Base-by-base conservation (phyloP, 2,888 invertebrate species). In the Caenorhabditis sp. region DNA sequence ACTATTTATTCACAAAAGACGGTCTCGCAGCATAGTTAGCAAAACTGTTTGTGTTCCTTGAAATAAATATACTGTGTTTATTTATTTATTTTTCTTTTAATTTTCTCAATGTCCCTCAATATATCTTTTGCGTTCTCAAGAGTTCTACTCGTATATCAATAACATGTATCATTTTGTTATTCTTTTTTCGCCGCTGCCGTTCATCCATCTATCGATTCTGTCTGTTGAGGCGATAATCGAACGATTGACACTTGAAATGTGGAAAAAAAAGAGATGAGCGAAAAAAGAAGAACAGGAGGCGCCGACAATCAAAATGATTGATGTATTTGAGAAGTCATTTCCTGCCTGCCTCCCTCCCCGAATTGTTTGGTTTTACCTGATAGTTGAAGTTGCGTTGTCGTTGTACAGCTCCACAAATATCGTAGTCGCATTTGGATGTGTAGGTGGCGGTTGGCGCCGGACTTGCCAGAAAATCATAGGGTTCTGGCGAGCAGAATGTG, bases 361-460 rank as follows among this genome's bases (percentile, higher is more conserved):
- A 17, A n/a, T 50, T 8, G n/a, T n/a, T n/a, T n/a, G n/a, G n/a
- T n/a, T 14, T 10, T 36, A 76, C 89, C 84, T 90, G 90, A 83
- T 90, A 90, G 76, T 88, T 89, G 83, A 90, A 90, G 53, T 88
- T 88, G 62, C 88, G 81, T 80, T 90, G 90, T 55, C 90, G 80
- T 53, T 84, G 81, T 3, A 88, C 88, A 19, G 90, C 89, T 23
- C 79, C 84, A 31, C 84, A 84, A 23, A 90, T 83, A 75, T 90
- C 87, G 74, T 90, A 90, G 21, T 83, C 69, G 71, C 77, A 87
- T 63, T 81, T 81, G 36, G 81, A 75, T 31, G 62, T 66, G 74
- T 87, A 85, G 23, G 71, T 59, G 23, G 73, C 49, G 10, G 66
- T 49, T 12, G 79, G 68, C 23, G 70, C 66, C 10, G 77, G 83